Base-by-base conservation (phyloP, 92 coral and sea anemone genomes). In the Parazoanthus atlanticus region DNA sequence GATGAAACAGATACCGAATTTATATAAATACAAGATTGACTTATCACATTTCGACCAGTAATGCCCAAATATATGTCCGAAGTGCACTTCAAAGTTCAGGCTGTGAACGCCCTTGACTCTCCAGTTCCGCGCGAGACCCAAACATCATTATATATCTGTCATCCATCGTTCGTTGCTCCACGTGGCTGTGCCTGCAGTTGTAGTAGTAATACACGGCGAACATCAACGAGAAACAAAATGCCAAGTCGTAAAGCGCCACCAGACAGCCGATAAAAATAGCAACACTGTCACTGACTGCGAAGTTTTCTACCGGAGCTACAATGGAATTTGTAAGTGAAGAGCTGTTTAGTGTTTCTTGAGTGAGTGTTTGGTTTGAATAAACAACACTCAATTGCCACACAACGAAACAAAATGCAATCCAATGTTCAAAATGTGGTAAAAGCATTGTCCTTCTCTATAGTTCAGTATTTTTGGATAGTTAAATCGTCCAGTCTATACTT, bases 131-230 rank as follows among this genome's bases (percentile, higher is more conserved):
- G 21, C 29, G 25, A 23, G 28, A 36, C 25, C 79, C 52, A 19
- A 75, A 75, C 26, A 1, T 34, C 41, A 19, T 41, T 3, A 21
- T 33, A 32, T 36, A 75, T n/a, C 79, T 38, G 26, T 61, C 28
- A 8, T 75, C 49, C 79, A 75, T 75, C 12, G 47, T 36, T 25
- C 52, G 79, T 33, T 75, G 79, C 13, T 47, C 79, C 16, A 36
- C 17, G 79, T 75, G 43, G 49, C 28, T 75, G 43, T 75, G 8
- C 52, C 49, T 75, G 43, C 79, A 75, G 79, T 75, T 36, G 49
- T 32, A 6, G 79, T 75, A 75, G 79, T 75, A 75, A 75, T 75
- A 75, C 1, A 75, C 25, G 26, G 79, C 79, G 79, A 19, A 75
- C 2, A 75, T 41, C 11, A 75, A 19, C 0, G 49, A 19, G 52